phyloP scores from a whole-genome alignment of 1,140 invertebrate species.

The Ceratoteleas bidentatus region DNA sequence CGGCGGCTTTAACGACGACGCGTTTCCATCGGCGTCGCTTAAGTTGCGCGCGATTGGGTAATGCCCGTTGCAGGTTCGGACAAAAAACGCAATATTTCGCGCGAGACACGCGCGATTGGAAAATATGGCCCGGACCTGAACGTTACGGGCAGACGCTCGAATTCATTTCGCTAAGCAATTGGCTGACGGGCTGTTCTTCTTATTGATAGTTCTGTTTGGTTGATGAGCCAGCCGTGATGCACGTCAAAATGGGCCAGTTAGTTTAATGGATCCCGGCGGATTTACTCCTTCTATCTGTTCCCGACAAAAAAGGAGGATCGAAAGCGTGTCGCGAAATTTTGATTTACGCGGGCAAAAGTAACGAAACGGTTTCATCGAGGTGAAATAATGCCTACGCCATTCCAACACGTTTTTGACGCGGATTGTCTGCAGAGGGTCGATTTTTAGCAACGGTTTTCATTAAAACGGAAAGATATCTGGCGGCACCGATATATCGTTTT shows the following conservation, averaged over 20 bases:
- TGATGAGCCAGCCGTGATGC: conserved; percentile 37
- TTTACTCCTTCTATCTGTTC: too few species aligned
- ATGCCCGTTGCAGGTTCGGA: conserved; percentile 57
- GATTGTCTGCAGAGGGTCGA: too few species aligned
- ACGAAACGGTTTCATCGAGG: too few species aligned
- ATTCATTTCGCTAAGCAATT: conserved; percentile 60
- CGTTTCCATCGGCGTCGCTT: conserved; percentile 57
- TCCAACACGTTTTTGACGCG: too few species aligned
- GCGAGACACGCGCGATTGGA: conserved; percentile 53
- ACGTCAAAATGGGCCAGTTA: conserved; percentile 40
- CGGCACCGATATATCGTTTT: too few species aligned
- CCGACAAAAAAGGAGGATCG: too few species aligned
- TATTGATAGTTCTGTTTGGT: conserved; percentile 52
- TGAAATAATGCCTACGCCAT: too few species aligned
- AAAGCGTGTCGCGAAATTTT: too few species aligned
- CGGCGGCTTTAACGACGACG: conserved; percentile 55
- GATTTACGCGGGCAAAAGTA: too few species aligned
- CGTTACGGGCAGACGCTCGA: conserved; percentile 29
- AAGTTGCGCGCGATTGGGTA: conserved; percentile 65
- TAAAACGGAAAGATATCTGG: too few species aligned
- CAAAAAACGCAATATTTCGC: conserved; percentile 59
- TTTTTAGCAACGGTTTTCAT: too few species aligned
- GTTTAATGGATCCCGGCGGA: conserved; percentile 44
- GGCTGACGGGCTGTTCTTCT: conserved; percentile 45
- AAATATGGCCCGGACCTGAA: conserved; percentile 41